Evolutionary conservation across 2,888 invertebrate genomes (phyloP).

Genomic region (Lutraria lutraria): DNA sequence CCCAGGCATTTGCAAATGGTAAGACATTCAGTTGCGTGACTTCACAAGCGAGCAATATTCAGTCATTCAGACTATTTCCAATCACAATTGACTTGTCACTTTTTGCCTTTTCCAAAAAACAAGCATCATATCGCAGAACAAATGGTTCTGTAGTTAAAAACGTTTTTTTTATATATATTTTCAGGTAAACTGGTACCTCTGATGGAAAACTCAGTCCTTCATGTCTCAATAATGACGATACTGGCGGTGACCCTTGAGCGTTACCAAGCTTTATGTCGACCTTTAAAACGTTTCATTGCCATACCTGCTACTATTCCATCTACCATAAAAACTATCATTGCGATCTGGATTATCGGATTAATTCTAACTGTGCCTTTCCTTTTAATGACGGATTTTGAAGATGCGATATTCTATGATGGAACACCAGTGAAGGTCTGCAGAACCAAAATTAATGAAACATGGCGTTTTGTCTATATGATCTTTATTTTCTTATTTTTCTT

Average conservation of each 20-base stretch:
- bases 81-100: too few species aligned
- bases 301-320: slow-evolving; percentile 82
- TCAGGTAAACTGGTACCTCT: slow-evolving; percentile 96
- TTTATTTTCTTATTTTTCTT: slow-evolving; percentile 69
- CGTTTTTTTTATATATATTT: slow-evolving; percentile 64
- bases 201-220: slow-evolving; percentile 96
- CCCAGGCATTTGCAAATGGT: too few species aligned
- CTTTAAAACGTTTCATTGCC: slow-evolving; percentile 89
- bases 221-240: slow-evolving; percentile 96
- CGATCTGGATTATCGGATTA: slow-evolving; percentile 85
- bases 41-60: too few species aligned
- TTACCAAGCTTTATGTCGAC: slow-evolving; percentile 94
- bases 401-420: slow-evolving; percentile 89
- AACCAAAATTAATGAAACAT: slow-evolving; percentile 56
- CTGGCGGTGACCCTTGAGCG: slow-evolving; percentile 97
- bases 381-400: slow-evolving; percentile 92
- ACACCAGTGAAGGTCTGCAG: slow-evolving; percentile 64
- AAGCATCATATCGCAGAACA: too few species aligned
- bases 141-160: too few species aligned
- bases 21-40: too few species aligned
- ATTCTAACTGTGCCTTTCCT: slow-evolving; percentile 91
- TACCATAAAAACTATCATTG: slow-evolving; percentile 80
- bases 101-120: too few species aligned
- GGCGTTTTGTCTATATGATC: slow-evolving; percentile 64
- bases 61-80: too few species aligned